A percentile compares a stretch with the other conserved stretches of the same genome.
phyloP scores from a whole-genome alignment of 2,113 vertebrate genomes.

The Gobius niger region DNA sequence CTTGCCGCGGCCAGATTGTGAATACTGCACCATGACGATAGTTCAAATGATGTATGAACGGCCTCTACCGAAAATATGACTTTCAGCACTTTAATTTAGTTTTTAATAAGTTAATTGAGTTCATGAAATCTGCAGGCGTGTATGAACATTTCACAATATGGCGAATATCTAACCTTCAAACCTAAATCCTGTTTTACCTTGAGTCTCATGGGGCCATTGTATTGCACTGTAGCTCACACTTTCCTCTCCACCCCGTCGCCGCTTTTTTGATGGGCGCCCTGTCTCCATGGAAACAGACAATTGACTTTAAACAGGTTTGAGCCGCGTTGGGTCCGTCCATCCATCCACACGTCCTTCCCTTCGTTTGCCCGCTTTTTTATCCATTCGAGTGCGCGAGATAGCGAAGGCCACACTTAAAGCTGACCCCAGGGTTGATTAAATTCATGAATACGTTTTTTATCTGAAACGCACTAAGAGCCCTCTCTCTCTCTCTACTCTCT shows the following conservation, averaged over 20 bases:
- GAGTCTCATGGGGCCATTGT: not conserved
- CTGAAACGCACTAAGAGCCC: constrained; percentile 13
- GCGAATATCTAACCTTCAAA: too few species aligned
- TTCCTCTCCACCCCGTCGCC: constrained; percentile 27
- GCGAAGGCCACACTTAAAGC: constrained; percentile 25
- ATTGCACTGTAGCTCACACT: constrained; percentile 13
- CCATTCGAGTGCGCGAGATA: not conserved
- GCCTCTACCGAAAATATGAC: too few species aligned
- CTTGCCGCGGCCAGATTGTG: not conserved
- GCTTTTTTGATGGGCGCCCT: constrained; percentile 34
- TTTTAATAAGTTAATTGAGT: too few species aligned
- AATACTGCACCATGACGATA: not conserved
- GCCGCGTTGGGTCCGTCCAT: constrained; percentile 23
- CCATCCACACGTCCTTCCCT: constrained; percentile 46
- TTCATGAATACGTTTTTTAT: constrained; percentile 16
- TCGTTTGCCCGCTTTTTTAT: not conserved
- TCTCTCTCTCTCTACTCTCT: not conserved
- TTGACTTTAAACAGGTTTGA: constrained; percentile 59
- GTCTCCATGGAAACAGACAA: constrained; percentile 76
- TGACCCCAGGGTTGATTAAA: constrained; percentile 40
- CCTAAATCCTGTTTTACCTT: too few species aligned
- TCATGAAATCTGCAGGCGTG: not conserved
- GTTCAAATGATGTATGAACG: too few species aligned
- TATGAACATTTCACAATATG: not conserved
- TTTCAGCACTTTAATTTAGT: too few species aligned